These are phyloP conservation scores for Amazona finschi DNA, from an alignment of 2,797 vertebrate genomes.

Conservation along the genomic window DNA sequence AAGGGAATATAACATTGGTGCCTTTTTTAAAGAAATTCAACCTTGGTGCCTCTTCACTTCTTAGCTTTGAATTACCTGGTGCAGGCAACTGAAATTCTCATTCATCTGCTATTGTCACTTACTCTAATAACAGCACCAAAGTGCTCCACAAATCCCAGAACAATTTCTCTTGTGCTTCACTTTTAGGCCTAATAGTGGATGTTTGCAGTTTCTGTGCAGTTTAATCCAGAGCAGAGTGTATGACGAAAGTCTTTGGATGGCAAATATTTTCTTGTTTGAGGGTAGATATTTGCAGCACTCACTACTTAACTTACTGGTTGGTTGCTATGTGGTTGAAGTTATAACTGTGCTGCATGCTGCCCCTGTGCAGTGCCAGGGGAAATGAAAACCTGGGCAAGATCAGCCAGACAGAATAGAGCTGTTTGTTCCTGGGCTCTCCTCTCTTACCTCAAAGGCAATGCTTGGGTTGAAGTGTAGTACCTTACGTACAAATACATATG, in stretches of 20 bases:
- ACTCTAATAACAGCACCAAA: neutral
- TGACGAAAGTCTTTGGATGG: neutral
- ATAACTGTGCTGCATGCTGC: neutral
- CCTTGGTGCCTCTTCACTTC: neutral
- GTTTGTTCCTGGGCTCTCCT: neutral
- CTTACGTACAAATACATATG: constrained; percentile 79
- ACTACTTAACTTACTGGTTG: neutral
- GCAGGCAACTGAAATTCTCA: neutral
- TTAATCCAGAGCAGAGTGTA: neutral
- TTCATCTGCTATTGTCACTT: neutral
- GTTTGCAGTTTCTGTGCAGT: neutral
- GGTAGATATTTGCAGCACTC: neutral
- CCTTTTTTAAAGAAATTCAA: neutral
- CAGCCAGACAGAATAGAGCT: neutral
- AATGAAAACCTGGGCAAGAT: neutral
- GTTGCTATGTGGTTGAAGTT: neutral
- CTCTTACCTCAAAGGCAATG: constrained; percentile 76
- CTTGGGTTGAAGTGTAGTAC: constrained; percentile 77
- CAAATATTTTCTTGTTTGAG: neutral
- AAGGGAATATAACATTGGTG: neutral
- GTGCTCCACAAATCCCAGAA: neutral
- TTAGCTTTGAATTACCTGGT: neutral
- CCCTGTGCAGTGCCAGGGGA: rapidly evolving
- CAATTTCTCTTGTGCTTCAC: neutral
- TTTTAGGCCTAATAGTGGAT: neutral